Percentiles rank a stretch among this genome's conserved stretches.
phyloP scores from a whole-genome alignment of 1,140 invertebrate genomes.

The Brachionus koreanus region DNA sequence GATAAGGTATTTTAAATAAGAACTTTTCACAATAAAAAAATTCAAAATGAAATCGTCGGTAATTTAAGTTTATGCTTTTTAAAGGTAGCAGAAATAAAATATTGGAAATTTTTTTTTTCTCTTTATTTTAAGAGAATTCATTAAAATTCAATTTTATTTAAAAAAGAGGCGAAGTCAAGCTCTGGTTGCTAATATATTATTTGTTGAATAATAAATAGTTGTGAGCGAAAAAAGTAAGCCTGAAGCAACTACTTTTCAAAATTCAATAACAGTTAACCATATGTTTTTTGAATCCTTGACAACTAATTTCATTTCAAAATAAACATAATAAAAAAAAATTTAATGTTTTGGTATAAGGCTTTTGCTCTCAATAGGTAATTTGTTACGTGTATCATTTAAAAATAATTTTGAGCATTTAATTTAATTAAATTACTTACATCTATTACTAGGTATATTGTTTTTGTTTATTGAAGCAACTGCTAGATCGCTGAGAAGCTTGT shows the following conservation, averaged over 20 bases:
- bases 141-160: neutral
- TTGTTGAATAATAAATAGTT: neutral
- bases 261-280: neutral
- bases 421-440: constrained; percentile 4
- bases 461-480: constrained; percentile 29
- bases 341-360: neutral
- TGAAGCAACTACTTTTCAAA: neutral
- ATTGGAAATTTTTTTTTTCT: neutral
- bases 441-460: neutral
- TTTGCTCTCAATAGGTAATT: neutral
- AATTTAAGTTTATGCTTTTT: neutral
- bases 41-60: neutral
- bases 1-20: neutral
- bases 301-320: neutral
- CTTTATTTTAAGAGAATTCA: neutral
- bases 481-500: constrained; percentile 34
- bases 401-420: neutral
- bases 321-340: neutral
- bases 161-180: neutral
- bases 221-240: neutral
- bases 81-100: neutral
- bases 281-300: constrained; percentile 6
- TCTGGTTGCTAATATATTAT: neutral
- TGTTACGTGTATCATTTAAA: neutral
- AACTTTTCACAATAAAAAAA: neutral